These are phyloP conservation scores for Trogon melanurus DNA, from an alignment of 2,113 vertebrate species.

Conservation along the genomic window DNA sequence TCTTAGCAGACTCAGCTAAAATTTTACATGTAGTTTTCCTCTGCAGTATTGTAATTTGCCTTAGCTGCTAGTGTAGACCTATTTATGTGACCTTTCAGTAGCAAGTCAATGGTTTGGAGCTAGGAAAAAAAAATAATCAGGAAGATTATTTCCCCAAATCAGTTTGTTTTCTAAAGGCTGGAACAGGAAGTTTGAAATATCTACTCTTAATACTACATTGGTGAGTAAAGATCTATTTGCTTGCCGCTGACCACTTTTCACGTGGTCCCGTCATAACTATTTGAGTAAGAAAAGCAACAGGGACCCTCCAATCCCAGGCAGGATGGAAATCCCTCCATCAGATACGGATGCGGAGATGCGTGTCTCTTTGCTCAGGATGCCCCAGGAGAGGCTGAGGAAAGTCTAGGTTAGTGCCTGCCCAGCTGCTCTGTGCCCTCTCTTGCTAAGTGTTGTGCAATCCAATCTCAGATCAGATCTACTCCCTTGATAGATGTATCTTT, in stretches of 20 bases:
- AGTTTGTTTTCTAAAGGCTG: background rate
- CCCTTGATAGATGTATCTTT: background rate
- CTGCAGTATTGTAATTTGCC: background rate
- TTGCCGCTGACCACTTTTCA: background rate
- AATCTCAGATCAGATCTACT: background rate
- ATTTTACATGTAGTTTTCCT: background rate
- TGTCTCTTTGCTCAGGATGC: background rate
- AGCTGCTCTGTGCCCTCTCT: background rate
- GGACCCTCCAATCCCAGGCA: fast-evolving
- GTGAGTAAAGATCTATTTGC: background rate
- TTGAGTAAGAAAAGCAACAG: background rate
- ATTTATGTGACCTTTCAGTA: background rate
- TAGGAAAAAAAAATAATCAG: too few species aligned
- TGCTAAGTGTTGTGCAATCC: background rate
- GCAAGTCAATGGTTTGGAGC: background rate
- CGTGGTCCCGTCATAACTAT: fast-evolving
- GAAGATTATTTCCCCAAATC: background rate
- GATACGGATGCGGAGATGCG: fast-evolving
- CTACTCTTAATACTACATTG: background rate
- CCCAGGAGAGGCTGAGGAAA: background rate
- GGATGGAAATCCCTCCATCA: background rate
- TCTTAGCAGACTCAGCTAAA: background rate
- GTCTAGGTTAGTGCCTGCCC: background rate
- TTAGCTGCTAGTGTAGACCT: background rate
- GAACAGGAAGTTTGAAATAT: background rate